Conservation (phyloP, 2,113 vertebrate species). For the Rhynchopsitta pachyrhyncha region DNA sequence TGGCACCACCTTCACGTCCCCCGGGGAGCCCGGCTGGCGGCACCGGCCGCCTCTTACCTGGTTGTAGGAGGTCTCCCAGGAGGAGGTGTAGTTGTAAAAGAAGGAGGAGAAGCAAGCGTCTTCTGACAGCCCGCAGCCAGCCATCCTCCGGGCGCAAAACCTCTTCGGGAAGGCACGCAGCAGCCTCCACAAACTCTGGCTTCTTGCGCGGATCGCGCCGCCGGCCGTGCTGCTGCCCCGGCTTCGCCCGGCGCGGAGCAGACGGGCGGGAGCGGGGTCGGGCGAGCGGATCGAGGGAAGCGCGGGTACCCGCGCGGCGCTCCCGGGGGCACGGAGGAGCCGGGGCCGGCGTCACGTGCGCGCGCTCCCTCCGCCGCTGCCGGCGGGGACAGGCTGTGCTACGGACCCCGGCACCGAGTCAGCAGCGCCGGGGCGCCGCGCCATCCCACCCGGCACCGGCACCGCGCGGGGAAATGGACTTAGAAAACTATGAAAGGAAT, state of each 20-base stretch:
- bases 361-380: conserved; percentile 60
- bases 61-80: conserved; percentile 90
- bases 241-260: conserved; percentile 30
- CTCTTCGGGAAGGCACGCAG: conserved; percentile 28
- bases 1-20: background rate
- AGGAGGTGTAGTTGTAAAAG: conserved; percentile 90
- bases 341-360: conserved; percentile 73
- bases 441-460: background rate
- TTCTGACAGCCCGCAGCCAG: conserved; percentile 87
- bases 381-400: conserved; percentile 68
- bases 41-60: conserved; percentile 83
- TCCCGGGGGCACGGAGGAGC: conserved; percentile 67
- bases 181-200: conserved; percentile 68
- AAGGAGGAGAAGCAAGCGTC: conserved; percentile 88
- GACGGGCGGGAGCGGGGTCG: conserved; percentile 19
- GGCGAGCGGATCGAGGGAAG: background rate
- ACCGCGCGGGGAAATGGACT: background rate
- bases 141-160: conserved; percentile 81
- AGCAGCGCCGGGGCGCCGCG: conserved; percentile 49
- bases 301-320: conserved; percentile 57
- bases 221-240: conserved; percentile 38
- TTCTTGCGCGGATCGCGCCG: conserved; percentile 51
- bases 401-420: conserved; percentile 49
- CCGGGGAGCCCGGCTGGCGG: conserved; percentile 6
- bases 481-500: too few species aligned